Conservation (phyloP, 1,140 invertebrate genomes). For the Brachionus rotundiformis region DNA sequence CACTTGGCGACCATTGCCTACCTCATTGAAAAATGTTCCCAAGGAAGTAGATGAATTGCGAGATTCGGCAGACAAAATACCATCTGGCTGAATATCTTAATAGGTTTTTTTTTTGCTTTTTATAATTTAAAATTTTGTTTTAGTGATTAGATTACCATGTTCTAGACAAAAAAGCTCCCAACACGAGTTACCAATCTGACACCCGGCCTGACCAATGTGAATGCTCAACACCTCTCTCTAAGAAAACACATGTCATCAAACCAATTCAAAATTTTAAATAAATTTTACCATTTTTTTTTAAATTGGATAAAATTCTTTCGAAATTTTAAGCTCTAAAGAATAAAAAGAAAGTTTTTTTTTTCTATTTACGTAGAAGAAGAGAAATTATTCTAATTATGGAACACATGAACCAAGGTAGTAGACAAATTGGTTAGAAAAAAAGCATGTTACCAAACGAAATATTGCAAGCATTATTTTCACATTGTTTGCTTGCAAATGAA, state of each 20-base stretch:
- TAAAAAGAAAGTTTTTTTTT: not conserved
- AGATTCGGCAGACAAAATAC: slow-evolving; percentile 7
- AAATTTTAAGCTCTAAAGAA: slow-evolving; percentile 19
- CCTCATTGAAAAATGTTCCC: slow-evolving; percentile 67
- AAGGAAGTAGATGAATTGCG: slow-evolving; percentile 59
- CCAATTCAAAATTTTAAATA: not conserved
- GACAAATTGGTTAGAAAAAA: slow-evolving; percentile 1
- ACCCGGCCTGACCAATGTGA: slow-evolving; percentile 80
- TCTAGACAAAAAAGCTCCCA: slow-evolving; percentile 80
- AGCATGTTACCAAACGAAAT: not conserved
- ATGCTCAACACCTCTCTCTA: slow-evolving; percentile 75
- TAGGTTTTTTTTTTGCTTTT: not conserved
- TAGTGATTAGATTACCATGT: slow-evolving; percentile 67
- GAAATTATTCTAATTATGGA: not conserved
- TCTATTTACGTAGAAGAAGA: not conserved
- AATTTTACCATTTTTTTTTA: slow-evolving; percentile 25
- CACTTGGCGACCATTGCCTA: slow-evolving; percentile 75
- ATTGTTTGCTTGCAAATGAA: slow-evolving; percentile 21
- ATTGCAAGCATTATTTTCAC: slow-evolving; percentile 26
- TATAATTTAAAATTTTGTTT: not conserved
- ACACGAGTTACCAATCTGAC: slow-evolving; percentile 77
- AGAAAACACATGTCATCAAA: no score
- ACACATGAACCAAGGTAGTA: not conserved
- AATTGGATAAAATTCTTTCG: slow-evolving; percentile 25
- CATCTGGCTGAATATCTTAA: slow-evolving; percentile 9